These are phyloP conservation scores for Cyclophora punctaria DNA, from an alignment of 2,888 invertebrate species.

Conservation along the genomic window DNA sequence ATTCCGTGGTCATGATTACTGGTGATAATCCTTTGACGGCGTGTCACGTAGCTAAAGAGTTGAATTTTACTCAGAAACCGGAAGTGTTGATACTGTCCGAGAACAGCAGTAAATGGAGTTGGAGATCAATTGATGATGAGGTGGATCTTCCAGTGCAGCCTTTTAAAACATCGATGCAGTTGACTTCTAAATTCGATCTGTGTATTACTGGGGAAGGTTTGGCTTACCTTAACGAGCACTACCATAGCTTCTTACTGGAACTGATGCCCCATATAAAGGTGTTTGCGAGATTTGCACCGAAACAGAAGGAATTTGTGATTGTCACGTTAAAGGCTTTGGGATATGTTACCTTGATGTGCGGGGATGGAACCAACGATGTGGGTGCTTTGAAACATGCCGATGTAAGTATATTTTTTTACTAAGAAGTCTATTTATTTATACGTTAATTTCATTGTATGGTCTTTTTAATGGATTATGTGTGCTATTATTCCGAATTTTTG, in stretches of 20 bases:
- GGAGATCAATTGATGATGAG: constrained; percentile 84
- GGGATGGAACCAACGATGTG: constrained; percentile 99
- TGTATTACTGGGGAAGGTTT: constrained; percentile 97
- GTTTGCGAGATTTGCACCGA: constrained; percentile 98
- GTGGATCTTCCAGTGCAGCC: constrained; percentile 70
- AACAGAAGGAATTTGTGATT: constrained; percentile 97
- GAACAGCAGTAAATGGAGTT: constrained; percentile 76
- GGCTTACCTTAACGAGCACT: constrained; percentile 78
- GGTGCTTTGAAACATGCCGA: constrained; percentile 99
- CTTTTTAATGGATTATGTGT: neutral
- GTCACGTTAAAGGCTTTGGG: constrained; percentile 91
- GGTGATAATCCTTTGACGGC: constrained; percentile 99
- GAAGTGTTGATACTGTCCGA: constrained; percentile 78
- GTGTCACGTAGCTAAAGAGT: constrained; percentile 97
- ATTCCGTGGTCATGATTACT: constrained; percentile 98
- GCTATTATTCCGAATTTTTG: no score
- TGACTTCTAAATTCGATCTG: constrained; percentile 87
- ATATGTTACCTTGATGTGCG: constrained; percentile 97
- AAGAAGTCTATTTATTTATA: neutral
- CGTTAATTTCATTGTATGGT: constrained; percentile 1
- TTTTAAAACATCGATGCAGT: constrained; percentile 64
- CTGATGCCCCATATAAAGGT: constrained; percentile 92
- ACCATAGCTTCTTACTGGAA: constrained; percentile 77
- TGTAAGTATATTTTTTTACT: constrained; percentile 74
- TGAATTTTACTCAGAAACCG: constrained; percentile 88